Evolutionary conservation across 1,140 invertebrate genomes (phyloP), one percentile per base, ranked within the genome.

Genomic region (Onthophagus taurus): DNA sequence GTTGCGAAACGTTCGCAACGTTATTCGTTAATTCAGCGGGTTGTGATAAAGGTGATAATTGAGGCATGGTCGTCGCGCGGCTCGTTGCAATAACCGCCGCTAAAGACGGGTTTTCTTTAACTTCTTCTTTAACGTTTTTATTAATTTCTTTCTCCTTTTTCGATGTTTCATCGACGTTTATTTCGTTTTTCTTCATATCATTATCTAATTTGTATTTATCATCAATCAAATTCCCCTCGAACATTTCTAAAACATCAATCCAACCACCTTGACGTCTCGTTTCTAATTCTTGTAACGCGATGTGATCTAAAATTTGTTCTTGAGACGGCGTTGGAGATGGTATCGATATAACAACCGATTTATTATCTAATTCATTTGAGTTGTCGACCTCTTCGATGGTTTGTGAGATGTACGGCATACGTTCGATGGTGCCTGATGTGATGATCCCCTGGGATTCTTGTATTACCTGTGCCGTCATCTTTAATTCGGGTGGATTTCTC

Each of bases 1-100:
- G 80, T 57, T 81, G 76, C 2, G 78, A 80, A 0, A 76, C 78
- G 53, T 78, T 81, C 0, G 74, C 78, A 50, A 81, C 78, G 44
- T 81, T 81, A 2, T 76, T 77, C 3, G 78, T 80, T 11, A 83
- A 61, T 50, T 83, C 79, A 0, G 76, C 74, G 0, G 80, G 79
- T 59, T 81, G 78, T 0, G 79, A 81, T 1, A 83, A 50, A 0
- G 80, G 80, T 1, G 79, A 81, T 4, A 81, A 59, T 58, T 81
- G 78, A 2, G 79, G 76, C 23, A 79, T 62, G 11, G 69, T 67
- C 12, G 74, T 72, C 3, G 72, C 64, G 37, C 69, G 67, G 5
- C 47, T 51, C 5, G 47, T 56, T 4, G 49, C 38, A 17, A 60
- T 33, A 35, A 53, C 51, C n/a, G 61, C 50, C 60, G 67, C 20